Evolutionary conservation across 2,888 invertebrate species (phyloP).

Genomic region (Blastobasis adustella): DNA sequence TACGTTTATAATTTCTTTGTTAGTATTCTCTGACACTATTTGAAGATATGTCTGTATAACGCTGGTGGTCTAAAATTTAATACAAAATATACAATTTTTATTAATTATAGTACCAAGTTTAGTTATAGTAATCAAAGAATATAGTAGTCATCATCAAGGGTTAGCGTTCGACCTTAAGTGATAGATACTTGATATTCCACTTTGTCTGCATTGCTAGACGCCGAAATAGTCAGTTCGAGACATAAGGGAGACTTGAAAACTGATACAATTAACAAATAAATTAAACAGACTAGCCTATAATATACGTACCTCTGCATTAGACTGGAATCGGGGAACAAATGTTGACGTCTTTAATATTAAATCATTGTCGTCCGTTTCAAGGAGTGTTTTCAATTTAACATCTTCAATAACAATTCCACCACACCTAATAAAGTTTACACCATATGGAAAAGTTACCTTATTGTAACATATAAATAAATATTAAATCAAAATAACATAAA

Average conservation of each 20-base stretch:
- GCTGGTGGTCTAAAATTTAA: slow-evolving; percentile 18
- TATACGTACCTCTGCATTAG: slow-evolving; percentile 24
- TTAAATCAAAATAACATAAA: not conserved
- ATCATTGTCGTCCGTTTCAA: slow-evolving; percentile 11
- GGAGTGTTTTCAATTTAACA: slow-evolving; percentile 25
- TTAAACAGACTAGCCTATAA: not conserved
- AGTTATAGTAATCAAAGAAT: too few species aligned
- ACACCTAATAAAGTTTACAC: slow-evolving; percentile 24
- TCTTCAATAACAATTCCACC: slow-evolving; percentile 35
- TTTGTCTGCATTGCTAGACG: too few species aligned
- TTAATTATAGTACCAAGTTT: not conserved
- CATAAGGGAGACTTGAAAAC: too few species aligned
- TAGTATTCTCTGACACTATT: slow-evolving; percentile 30
- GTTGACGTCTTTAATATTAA: slow-evolving; percentile 22
- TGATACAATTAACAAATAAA: too few species aligned
- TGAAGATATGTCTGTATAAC: slow-evolving; percentile 23
- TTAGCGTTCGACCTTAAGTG: not conserved
- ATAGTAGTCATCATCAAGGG: not conserved
- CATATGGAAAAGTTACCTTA: not conserved
- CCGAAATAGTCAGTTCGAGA: not conserved
- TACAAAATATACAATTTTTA: not conserved
- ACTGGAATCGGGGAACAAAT: slow-evolving; percentile 26
- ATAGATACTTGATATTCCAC: not conserved
- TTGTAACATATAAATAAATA: not conserved
- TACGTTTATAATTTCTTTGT: slow-evolving; percentile 20